Base-by-base conservation (phyloP, 2,888 invertebrate genomes). In the Hemaris fuciformis region DNA sequence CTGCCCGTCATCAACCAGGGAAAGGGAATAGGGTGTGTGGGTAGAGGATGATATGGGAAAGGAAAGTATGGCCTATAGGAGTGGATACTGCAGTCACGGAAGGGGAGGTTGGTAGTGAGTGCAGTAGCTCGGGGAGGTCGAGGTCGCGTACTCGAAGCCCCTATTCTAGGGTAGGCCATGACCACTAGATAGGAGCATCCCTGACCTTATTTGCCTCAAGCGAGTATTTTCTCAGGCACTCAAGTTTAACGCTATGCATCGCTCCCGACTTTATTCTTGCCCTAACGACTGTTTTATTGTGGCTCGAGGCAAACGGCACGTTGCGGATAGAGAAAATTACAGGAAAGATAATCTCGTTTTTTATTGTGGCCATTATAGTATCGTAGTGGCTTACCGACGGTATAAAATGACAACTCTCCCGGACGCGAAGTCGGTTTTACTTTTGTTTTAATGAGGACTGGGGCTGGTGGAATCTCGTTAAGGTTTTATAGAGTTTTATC, bases 311-410 rank as follows among this genome's bases (percentile, higher is more conserved):
- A 66, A 61, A 57, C 66, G 64, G 57, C 63, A 66, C 67, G 61
- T 63, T 64, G 68, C 57, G 66, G 67, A 27, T 65, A 67, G 68
- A 66, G 71, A 75, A 76, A 77, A 79, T 79, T 75, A 79, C 76
- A 78, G 74, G 73, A 77, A 73, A 74, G 75, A 81, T 81, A 74
- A 77, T 77, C 74, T 70, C 63, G 63, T 76, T 76, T 77, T 80
- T 80, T 77, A 81, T 73, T 67, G 72, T 70, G 62, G 45, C 68
- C 69, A 72, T 77, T 77, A 73, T 64, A 70, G 70, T 75, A 79
- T 76, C 73, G 79, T 74, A 74, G 67, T 66, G 69, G 64, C 71
- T 76, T 62, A 67, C 67, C 60, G 66, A 59, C 64, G 61, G 61
- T 64, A 71, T 73, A 69, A 73, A 77, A 74, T 69, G 68, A 67